Conservation (phyloP, 2,113 vertebrate species). For the Ciconia boyciana region DNA sequence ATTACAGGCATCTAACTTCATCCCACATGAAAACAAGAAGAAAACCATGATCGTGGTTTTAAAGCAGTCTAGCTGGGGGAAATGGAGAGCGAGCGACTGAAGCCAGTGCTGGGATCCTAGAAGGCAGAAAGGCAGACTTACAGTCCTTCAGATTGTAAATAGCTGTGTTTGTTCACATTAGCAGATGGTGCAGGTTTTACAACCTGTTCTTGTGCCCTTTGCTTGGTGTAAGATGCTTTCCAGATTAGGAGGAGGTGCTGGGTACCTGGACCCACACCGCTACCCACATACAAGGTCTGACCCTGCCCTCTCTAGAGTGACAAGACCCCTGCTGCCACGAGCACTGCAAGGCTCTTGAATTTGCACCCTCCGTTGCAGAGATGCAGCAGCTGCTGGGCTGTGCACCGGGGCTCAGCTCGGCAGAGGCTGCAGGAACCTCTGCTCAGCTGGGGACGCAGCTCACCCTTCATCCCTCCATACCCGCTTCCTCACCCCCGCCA, state of each 20-base stretch:
- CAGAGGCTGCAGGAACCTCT: neutral
- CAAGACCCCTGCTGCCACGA: fast-evolving
- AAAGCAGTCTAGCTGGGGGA: neutral
- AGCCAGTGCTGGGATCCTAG: neutral
- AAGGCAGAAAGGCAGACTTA: neutral
- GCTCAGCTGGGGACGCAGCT: neutral
- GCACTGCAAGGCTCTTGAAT: neutral
- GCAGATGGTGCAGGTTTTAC: neutral
- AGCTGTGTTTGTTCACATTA: neutral
- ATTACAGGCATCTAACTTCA: neutral
- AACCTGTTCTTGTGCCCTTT: neutral
- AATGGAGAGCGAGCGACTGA: neutral
- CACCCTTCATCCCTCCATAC: neutral
- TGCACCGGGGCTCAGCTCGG: fast-evolving
- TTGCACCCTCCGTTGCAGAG: fast-evolving
- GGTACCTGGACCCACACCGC: neutral
- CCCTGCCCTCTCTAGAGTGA: neutral
- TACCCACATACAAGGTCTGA: neutral
- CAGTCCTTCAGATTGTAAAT: neutral
- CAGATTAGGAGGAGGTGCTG: neutral
- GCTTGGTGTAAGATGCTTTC: neutral
- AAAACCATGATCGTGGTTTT: neutral
- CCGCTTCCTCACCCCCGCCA: neutral
- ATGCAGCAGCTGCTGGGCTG: neutral
- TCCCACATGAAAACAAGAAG: neutral